Percentiles rank a stretch among this genome's conserved stretches.
Conservation (phyloP, 2,888 invertebrate genomes). For the Lasiommata megera region DNA sequence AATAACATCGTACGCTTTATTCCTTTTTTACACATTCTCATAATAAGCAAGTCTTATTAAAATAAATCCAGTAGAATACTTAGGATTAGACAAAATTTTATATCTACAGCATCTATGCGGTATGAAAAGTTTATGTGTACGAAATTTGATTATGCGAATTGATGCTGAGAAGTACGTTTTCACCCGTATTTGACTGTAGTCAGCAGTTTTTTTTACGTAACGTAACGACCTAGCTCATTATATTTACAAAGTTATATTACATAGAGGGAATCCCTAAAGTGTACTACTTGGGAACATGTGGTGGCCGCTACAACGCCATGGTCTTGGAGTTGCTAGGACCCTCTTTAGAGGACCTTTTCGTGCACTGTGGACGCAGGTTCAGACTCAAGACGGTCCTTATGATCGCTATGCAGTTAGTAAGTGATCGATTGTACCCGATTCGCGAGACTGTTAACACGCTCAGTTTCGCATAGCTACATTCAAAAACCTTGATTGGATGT, state of each 20-base stretch:
- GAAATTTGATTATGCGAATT: too few species aligned
- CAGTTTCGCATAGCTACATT: not conserved
- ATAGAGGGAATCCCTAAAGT: slow-evolving; percentile 99
- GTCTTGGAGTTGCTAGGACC: slow-evolving; percentile 99
- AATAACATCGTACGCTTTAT: too few species aligned
- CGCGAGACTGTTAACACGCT: slow-evolving; percentile 1
- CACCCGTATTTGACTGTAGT: not conserved
- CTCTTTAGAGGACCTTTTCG: slow-evolving; percentile 99
- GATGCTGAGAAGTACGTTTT: too few species aligned
- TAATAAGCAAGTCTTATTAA: too few species aligned
- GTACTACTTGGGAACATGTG: slow-evolving; percentile 99
- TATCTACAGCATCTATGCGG: too few species aligned
- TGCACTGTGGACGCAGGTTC: slow-evolving; percentile 99
- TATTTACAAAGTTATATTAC: slow-evolving; percentile 47
- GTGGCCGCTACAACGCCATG: slow-evolving; percentile 98
- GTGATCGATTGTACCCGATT: slow-evolving; percentile 47
- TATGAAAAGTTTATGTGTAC: too few species aligned
- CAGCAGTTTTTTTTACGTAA: too few species aligned
- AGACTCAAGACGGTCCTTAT: slow-evolving; percentile 98
- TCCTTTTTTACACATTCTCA: too few species aligned
- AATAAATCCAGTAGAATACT: too few species aligned
- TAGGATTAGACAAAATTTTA: too few species aligned
- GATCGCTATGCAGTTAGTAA: slow-evolving; percentile 98
- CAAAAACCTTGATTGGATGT: not conserved
- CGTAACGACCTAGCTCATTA: not conserved